Evolutionary conservation across 2,888 invertebrate genomes (phyloP).

Genomic region (Caenorhabditis imperialis): DNA sequence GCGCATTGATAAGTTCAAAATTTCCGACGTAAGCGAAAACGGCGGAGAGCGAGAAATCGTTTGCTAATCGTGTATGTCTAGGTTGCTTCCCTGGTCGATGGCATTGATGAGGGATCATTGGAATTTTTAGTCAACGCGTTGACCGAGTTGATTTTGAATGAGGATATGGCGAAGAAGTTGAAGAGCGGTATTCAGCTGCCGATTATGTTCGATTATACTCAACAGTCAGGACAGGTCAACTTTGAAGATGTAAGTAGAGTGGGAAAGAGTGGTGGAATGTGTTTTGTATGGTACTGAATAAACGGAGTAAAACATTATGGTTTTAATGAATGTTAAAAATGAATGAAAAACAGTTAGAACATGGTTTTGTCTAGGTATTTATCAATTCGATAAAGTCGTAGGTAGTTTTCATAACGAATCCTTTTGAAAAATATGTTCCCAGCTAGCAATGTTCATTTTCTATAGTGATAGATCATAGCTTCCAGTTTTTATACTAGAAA

Average conservation of each 20-base stretch:
- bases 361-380: too few species aligned
- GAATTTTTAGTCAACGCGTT: slow-evolving; percentile 77
- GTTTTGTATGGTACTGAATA: too few species aligned
- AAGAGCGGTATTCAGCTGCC: slow-evolving; percentile 75
- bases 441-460: too few species aligned
- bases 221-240: slow-evolving; percentile 66
- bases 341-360: too few species aligned
- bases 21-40: slow-evolving; percentile 67
- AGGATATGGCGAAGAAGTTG: slow-evolving; percentile 76
- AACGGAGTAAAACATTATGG: too few species aligned
- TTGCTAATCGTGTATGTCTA: slow-evolving; percentile 7
- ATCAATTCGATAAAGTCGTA: too few species aligned
- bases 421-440: too few species aligned
- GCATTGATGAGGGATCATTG: slow-evolving; percentile 75
- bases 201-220: slow-evolving; percentile 77
- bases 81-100: slow-evolving; percentile 73
- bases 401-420: too few species aligned
- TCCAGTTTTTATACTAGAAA: too few species aligned
- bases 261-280: too few species aligned
- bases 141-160: slow-evolving; percentile 76
- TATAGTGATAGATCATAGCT: too few species aligned
- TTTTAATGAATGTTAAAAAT: too few species aligned
- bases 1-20: slow-evolving; percentile 76
- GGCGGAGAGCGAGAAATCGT: not conserved
- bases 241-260: slow-evolving; percentile 74